Evolutionary conservation across 1,140 invertebrate genomes (phyloP).

Genomic region (Callitettix versicolor): DNA sequence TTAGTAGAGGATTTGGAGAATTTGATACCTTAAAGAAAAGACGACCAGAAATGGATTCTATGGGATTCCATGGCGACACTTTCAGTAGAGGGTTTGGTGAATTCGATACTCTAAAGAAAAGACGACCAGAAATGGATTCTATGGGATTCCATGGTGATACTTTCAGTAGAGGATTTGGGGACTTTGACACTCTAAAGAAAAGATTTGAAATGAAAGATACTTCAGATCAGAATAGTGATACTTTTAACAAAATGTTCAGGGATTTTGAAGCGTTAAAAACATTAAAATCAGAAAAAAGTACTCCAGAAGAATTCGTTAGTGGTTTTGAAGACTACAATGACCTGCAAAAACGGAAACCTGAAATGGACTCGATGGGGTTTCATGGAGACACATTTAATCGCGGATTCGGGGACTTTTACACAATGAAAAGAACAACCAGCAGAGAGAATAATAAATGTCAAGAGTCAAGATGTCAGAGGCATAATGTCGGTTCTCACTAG

Average conservation of each 20-base stretch:
- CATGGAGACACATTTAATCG: constrained; percentile 26
- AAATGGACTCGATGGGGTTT: constrained; percentile 28
- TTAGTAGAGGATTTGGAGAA: constrained; percentile 37
- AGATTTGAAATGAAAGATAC: constrained; percentile 8
- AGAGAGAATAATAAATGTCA: too few species aligned
- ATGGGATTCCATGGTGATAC: constrained; percentile 31
- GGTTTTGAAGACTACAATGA: constrained; percentile 24
- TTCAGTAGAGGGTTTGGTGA: constrained; percentile 29
- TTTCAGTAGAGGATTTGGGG: constrained; percentile 28
- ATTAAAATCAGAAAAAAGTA: too few species aligned
- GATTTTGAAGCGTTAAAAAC: too few species aligned
- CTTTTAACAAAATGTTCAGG: too few species aligned
- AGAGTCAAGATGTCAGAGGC: too few species aligned
- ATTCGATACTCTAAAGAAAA: constrained; percentile 32
- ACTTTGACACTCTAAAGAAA: constrained; percentile 32
- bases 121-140: constrained; percentile 28
- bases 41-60: constrained; percentile 24
- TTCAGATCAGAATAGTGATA: too few species aligned
- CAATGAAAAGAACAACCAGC: too few species aligned
- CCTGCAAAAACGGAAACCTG: constrained; percentile 31
- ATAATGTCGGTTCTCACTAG: too few species aligned
- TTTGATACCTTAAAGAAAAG: constrained; percentile 36
- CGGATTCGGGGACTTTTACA: too few species aligned
- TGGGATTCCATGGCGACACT: constrained; percentile 31
- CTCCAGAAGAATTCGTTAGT: too few species aligned